Base-by-base conservation (phyloP, 2,797 vertebrate genomes). In the Loris lydekkerianus region DNA sequence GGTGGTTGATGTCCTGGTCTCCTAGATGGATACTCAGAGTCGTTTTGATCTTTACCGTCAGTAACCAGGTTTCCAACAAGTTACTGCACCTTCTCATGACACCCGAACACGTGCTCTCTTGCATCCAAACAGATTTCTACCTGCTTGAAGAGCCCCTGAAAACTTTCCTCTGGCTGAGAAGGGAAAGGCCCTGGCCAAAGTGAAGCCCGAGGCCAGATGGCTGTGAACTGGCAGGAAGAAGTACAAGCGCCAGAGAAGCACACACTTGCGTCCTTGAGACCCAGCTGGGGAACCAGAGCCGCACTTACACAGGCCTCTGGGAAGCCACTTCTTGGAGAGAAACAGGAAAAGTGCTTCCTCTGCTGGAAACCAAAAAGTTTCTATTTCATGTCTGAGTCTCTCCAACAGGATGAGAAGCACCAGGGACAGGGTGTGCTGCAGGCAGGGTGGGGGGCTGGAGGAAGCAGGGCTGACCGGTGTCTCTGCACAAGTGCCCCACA, bases 241-340 rank as follows among this genome's bases (percentile, higher is more conserved):
- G 15, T 53, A 53, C 49, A 53, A 53, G 49, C 15, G 49, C 49
- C 49, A 53, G 49, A 15, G 49, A 25, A 31, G 27, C 7, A 18
- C 27, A 40, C 69, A 69, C 14, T 17, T 72, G 27, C 63, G 43
- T 61, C 29, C 3, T 31, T 1, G 7, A 94, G 20, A 18, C 25
- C 29, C 1, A 0, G 23, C 25, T 8, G 8, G 1, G 65, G 40
- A 53, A 6, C 40, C 81, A 23, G 46, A 34, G 3, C 17, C 6
- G 21, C 0, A 0, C 4, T 6, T 3, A 40, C 29, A 20, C 46
- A 15, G 37, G 40, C 65, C 43, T 60, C 56, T 1, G 0, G 0
- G 7, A 53, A 34, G 14, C 56, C 43, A 11, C 1, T 9, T 29
- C 63, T 81, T 25, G 49, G 40, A 63, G 34, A 77, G 56, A 43